phyloP scores from a whole-genome alignment of 2,113 vertebrate species.

The Bettongia penicillata region DNA sequence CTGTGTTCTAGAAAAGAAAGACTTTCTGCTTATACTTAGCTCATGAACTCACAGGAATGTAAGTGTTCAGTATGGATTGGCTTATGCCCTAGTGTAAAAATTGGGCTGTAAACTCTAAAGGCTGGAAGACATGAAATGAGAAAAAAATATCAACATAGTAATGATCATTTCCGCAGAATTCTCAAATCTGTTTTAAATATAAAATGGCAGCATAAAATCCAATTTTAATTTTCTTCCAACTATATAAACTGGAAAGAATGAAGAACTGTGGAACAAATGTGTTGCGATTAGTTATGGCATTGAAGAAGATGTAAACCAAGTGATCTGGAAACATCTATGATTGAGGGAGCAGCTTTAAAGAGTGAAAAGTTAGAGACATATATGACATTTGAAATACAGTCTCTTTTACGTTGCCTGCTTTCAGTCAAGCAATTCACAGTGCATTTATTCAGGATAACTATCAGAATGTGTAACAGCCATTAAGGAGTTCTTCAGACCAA shows the following conservation, averaged over 20 bases:
- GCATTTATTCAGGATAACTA: neutral
- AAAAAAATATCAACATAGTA: conserved; percentile 65
- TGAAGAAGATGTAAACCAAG: conserved; percentile 54
- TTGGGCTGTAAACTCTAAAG: conserved; percentile 58
- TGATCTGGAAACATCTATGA: conserved; percentile 46
- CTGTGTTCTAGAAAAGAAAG: conserved; percentile 39
- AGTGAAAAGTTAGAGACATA: conserved; percentile 41
- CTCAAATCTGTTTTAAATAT: conserved; percentile 66
- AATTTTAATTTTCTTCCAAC: conserved; percentile 70
- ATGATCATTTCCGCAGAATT: conserved; percentile 59
- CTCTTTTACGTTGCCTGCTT: neutral
- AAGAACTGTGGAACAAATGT: neutral
- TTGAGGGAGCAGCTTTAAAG: conserved; percentile 48
- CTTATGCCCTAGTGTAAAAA: conserved; percentile 24
- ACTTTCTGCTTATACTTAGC: conserved; percentile 11
- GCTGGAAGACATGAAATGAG: conserved; percentile 51
- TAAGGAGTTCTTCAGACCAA: neutral
- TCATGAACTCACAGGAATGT: conserved; percentile 64
- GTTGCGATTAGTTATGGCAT: conserved; percentile 50
- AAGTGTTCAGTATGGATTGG: conserved; percentile 5
- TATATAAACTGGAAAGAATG: conserved; percentile 52
- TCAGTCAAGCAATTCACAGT: neutral
- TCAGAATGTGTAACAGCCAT: neutral
- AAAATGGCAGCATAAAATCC: conserved; percentile 65
- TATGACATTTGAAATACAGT: neutral